A percentile compares a stretch with the other conserved stretches of the same genome.
Conservation (phyloP, 2,113 vertebrate species). For the Eurystomus gularis region DNA sequence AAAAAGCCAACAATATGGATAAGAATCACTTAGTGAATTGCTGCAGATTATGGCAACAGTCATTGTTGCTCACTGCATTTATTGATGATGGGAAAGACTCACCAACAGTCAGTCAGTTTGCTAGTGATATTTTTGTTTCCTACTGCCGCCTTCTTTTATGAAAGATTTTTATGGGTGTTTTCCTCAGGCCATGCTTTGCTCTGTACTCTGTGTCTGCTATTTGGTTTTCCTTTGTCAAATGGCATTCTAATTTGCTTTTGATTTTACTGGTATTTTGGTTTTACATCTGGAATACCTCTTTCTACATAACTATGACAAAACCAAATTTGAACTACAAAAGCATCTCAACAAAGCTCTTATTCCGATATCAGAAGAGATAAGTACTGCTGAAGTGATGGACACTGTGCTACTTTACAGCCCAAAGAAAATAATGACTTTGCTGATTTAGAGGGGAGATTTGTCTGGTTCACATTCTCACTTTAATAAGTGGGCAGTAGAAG, state of each 20-base stretch:
- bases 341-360: background rate
- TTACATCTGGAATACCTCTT: background rate
- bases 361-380: background rate
- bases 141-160: background rate
- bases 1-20: background rate
- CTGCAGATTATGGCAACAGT: background rate
- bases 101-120: background rate
- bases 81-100: background rate
- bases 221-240: background rate
- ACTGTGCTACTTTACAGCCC: background rate
- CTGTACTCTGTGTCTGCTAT: background rate
- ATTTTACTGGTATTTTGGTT: background rate
- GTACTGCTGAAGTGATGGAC: background rate
- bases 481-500: background rate
- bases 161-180: background rate
- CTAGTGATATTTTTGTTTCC: background rate
- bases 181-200: background rate
- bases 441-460: background rate
- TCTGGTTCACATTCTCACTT: rapidly evolving
- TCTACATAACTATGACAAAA: background rate
- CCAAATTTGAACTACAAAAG: background rate
- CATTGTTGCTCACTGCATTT: background rate
- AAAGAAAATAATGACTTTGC: background rate
- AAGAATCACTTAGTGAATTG: background rate
- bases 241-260: background rate